These are phyloP conservation scores for Coelopa pilipes DNA, from an alignment of 2,888 invertebrate genomes.

Conservation along the genomic window DNA sequence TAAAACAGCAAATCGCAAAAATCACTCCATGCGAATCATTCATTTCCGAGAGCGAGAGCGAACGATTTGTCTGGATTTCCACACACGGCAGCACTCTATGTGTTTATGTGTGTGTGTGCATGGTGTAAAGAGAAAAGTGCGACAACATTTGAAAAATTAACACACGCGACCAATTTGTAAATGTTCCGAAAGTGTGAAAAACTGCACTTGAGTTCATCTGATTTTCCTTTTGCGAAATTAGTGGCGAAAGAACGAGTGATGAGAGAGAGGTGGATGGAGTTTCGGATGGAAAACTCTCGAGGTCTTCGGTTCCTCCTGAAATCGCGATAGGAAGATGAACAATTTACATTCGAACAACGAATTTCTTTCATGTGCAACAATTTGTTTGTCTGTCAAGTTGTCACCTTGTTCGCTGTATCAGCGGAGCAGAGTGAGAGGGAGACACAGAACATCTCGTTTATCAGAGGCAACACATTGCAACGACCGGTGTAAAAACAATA, in stretches of 20 bases:
- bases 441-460: not conserved
- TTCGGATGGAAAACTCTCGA: no score
- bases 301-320: not conserved
- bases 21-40: constrained; percentile 58
- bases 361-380: constrained; percentile 44
- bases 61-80: not conserved
- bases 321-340: constrained; percentile 1
- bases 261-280: not conserved
- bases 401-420: constrained; percentile 35
- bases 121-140: not conserved
- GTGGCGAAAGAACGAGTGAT: not conserved
- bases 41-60: constrained; percentile 38
- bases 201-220: not conserved
- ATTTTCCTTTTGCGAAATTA: not conserved
- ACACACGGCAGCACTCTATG: not conserved
- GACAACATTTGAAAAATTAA: constrained; percentile 45
- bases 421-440: not conserved
- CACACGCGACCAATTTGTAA: constrained; percentile 48
- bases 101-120: no score
- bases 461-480: not conserved
- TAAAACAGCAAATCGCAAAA: constrained; percentile 54
- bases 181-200: constrained; percentile 5
- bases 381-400: constrained; percentile 56
- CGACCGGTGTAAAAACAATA: not conserved
- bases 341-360: constrained; percentile 9